Evolutionary conservation across 2,113 vertebrate species (phyloP).

Genomic region (Anolis sagrei): DNA sequence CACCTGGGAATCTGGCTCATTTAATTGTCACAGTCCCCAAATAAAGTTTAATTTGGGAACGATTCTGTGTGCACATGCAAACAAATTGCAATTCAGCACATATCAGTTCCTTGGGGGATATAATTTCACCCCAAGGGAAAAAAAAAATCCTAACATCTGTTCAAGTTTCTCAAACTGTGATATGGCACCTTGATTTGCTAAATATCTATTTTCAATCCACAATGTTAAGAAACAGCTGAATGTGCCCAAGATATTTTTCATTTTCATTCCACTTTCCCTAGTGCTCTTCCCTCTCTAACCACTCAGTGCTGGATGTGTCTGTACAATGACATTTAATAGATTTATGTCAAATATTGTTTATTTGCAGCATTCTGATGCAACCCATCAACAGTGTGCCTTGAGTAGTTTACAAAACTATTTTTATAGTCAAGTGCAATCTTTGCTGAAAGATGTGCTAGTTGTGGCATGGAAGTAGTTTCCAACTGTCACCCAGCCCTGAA

Average conservation of each 20-base stretch:
- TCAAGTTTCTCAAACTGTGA: slow-evolving; percentile 13
- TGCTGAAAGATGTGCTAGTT: too few species aligned
- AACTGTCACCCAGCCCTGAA: too few species aligned
- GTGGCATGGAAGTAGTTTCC: too few species aligned
- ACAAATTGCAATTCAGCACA: slow-evolving; percentile 18
- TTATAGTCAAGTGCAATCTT: too few species aligned
- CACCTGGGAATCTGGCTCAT: slow-evolving; percentile 25
- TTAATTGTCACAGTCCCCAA: slow-evolving; percentile 38
- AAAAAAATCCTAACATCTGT: background rate
- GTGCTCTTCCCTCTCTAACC: background rate
- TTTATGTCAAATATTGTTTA: background rate
- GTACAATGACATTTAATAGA: background rate
- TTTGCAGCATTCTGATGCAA: background rate
- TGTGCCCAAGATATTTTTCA: slow-evolving; percentile 49
- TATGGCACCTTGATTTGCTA: slow-evolving; percentile 37
- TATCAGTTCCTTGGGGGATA: slow-evolving; percentile 11
- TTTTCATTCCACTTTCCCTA: slow-evolving; percentile 4
- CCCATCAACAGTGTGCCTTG: background rate
- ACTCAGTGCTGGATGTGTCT: background rate
- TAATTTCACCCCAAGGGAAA: background rate
- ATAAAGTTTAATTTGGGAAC: slow-evolving; percentile 38
- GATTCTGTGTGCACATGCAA: slow-evolving; percentile 9
- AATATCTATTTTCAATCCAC: slow-evolving; percentile 24
- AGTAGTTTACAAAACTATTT: background rate
- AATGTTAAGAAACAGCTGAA: slow-evolving; percentile 36